Evolutionary conservation across 2,113 vertebrate genomes (phyloP).

Genomic region (Salvelinus fontinalis): DNA sequence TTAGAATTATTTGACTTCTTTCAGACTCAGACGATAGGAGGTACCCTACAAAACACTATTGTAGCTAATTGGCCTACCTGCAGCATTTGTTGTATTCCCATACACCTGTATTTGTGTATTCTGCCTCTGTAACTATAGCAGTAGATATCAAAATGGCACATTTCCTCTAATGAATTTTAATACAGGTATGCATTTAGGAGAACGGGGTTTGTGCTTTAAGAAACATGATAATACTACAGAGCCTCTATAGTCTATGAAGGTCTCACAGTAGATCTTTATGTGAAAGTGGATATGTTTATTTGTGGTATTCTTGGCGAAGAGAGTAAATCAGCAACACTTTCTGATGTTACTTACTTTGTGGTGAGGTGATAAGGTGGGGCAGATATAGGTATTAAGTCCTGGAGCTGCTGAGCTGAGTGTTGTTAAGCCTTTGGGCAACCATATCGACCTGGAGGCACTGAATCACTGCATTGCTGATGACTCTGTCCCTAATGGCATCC

Average conservation of each 20-base stretch:
- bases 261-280: neutral
- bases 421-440: neutral
- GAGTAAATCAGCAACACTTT: neutral
- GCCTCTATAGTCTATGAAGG: neutral
- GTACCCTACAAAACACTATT: too few species aligned
- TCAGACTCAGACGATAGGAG: too few species aligned
- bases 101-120: neutral
- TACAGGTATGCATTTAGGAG: neutral
- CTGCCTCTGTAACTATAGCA: neutral
- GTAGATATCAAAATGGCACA: neutral
- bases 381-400: neutral
- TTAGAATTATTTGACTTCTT: neutral
- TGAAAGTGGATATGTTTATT: neutral
- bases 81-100: neutral
- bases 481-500: neutral
- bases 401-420: neutral
- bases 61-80: neutral
- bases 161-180: neutral
- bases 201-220: neutral
- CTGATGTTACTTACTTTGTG: neutral
- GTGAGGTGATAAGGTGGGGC: neutral
- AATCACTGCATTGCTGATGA: neutral
- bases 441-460: neutral
- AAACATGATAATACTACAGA: neutral
- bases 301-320: neutral